Percentiles rank a stretch among this genome's conserved stretches.
Evolutionary conservation across 30 jellyfish, hydroid and myxozoan species (phyloP).

Genomic region (Sanderia malayensis): DNA sequence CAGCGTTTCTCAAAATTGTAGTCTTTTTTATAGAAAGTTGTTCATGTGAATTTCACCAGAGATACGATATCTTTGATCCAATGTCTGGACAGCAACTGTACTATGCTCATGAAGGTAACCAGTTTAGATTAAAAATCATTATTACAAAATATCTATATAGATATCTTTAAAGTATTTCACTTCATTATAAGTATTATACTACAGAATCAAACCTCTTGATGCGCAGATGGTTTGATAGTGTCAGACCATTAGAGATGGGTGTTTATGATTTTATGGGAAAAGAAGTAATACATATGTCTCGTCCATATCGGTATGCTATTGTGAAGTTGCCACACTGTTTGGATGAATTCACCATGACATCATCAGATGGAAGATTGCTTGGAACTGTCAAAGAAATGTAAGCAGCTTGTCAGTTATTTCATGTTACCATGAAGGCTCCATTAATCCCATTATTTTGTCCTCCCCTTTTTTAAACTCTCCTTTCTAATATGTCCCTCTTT

Average conservation of each 20-base stretch:
- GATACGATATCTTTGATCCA: conserved; percentile 47
- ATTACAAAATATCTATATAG: no score
- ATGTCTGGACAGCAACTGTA: conserved; percentile 37
- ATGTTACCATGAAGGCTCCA: no score
- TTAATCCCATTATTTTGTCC: no score
- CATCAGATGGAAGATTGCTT: conserved; percentile 40
- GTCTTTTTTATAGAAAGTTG: conserved; percentile 41
- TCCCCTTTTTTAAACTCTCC: no score
- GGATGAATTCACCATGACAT: conserved; percentile 41
- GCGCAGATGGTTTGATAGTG: conserved; percentile 41
- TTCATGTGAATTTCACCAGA: conserved; percentile 53
- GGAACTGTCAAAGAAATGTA: conserved; percentile 55
- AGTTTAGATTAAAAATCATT: no score
- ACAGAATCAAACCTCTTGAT: conserved; percentile 44
- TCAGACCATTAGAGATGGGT: conserved; percentile 32
- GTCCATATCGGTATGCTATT: conserved; percentile 46
- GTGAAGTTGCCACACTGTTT: conserved; percentile 45
- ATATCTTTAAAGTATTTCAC: no score
- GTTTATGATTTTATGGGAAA: conserved; percentile 10
- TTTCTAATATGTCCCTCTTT: no score
- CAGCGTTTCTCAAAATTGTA: no score
- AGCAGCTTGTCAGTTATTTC: no score
- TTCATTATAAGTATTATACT: no score
- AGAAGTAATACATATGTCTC: conserved; percentile 35
- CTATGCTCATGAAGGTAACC: conserved; percentile 49